Evolutionary conservation across 2,113 vertebrate species (phyloP).

Genomic region (Cacatua alba): DNA sequence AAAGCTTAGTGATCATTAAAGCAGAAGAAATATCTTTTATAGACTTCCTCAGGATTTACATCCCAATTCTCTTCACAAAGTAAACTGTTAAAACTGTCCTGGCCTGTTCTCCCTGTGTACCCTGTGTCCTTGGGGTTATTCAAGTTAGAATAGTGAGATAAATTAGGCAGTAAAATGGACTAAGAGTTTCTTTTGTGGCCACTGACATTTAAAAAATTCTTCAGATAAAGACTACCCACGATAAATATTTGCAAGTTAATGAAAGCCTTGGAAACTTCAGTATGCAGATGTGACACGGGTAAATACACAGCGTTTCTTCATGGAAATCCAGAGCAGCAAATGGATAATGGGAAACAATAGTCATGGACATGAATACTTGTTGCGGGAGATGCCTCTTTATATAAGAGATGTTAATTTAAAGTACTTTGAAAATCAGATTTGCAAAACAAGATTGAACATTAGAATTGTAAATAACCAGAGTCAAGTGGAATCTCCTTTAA

Average conservation of each 20-base stretch:
- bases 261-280: constrained; percentile 41
- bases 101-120: constrained; percentile 17
- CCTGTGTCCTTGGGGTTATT: constrained; percentile 26
- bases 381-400: neutral
- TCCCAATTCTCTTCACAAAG: constrained; percentile 32
- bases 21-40: constrained; percentile 4
- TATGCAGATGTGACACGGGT: neutral
- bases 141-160: constrained; percentile 11
- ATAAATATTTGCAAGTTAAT: constrained; percentile 65
- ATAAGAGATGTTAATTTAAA: neutral
- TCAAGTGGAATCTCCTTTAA: neutral
- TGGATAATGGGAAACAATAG: neutral
- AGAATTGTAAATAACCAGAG: neutral
- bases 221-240: constrained; percentile 49
- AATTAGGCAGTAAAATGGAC: constrained; percentile 58
- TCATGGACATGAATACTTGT: neutral
- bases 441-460: neutral
- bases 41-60: constrained; percentile 1
- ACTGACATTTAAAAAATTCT: constrained; percentile 63
- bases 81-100: constrained; percentile 17
- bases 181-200: constrained; percentile 52
- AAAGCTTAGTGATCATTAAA: neutral
- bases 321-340: neutral
- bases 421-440: neutral
- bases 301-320: neutral